Evolutionary conservation across 2,888 invertebrate genomes (phyloP).

Genomic region (Pseudeuparius sepicola): DNA sequence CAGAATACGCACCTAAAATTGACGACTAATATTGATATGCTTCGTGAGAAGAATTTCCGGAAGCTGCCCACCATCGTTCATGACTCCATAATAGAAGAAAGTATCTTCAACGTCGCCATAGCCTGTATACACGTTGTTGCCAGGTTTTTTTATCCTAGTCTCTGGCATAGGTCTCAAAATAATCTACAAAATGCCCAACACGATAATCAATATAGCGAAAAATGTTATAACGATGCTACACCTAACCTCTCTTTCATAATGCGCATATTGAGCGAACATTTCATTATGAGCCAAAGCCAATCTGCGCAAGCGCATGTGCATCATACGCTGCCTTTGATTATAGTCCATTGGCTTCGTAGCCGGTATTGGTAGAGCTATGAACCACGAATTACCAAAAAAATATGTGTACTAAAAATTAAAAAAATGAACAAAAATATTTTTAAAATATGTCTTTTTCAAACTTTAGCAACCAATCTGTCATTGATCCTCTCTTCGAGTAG

Average conservation of each 20-base stretch:
- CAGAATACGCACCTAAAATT: conserved; percentile 30
- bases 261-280: conserved; percentile 33
- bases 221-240: too few relatives aligned
- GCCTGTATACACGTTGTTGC: conserved; percentile 33
- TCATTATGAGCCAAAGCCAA: conserved; percentile 33
- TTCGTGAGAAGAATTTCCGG: too few relatives aligned
- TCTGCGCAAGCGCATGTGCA: conserved; percentile 35
- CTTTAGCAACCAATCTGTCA: conserved; percentile 23
- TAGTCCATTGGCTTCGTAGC: conserved; percentile 28
- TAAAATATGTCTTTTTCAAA: conserved; percentile 16
- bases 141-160: conserved; percentile 26
- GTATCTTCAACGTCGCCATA: conserved; percentile 33
- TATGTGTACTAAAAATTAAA: conserved; percentile 27
- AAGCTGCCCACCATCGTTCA: conserved; percentile 34
- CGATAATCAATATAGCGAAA: too few relatives aligned
- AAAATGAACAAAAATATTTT: conserved; percentile 1
- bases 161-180: conserved; percentile 21
- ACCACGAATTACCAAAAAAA: conserved; percentile 32
- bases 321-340: conserved; percentile 31
- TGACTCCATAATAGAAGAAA: conserved; percentile 35
- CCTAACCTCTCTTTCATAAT: conserved; percentile 32
- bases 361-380: conserved; percentile 30
- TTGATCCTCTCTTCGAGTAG: conserved; percentile 21
- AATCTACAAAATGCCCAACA: too few relatives aligned
- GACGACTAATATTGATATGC: too few relatives aligned